Conservation (phyloP, 2,888 invertebrate species). For the Anodontia alba region DNA sequence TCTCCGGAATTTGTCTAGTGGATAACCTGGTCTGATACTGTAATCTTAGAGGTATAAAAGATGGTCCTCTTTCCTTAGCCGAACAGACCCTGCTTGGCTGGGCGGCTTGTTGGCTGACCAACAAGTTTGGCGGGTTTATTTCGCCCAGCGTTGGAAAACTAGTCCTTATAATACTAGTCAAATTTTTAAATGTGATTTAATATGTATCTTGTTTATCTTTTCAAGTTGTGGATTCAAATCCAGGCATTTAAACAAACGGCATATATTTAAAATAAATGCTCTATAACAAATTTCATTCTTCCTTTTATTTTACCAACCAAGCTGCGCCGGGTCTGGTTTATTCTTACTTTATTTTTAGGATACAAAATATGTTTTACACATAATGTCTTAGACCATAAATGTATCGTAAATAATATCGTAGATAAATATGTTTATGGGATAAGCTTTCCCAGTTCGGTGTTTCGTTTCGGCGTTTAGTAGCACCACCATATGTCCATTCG, state of each 20-base stretch:
- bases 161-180: constrained; percentile 5
- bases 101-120: constrained; percentile 15
- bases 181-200: constrained; percentile 4
- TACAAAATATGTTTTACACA: too few relatives aligned
- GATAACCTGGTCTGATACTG: not conserved
- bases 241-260: not conserved
- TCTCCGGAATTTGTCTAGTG: not conserved
- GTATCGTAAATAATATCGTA: too few relatives aligned
- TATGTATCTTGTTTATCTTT: not conserved
- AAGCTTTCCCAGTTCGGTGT: not conserved
- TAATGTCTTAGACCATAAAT: too few relatives aligned
- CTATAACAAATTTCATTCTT: not conserved
- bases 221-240: not conserved
- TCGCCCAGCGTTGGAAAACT: constrained; percentile 9
- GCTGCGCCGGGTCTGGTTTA: too few relatives aligned
- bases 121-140: constrained; percentile 15
- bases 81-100: constrained; percentile 12
- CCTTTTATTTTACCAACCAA: too few relatives aligned
- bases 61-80: not conserved
- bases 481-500: not conserved
- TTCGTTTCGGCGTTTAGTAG: too few relatives aligned
- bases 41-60: not conserved
- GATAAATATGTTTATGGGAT: not conserved
- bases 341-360: too few relatives aligned
- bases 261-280: not conserved